A percentile compares a stretch with the other conserved stretches of the same genome.
These are phyloP conservation scores for Drosophila teissieri DNA, from an alignment of 1,140 invertebrate species.

Conservation along the genomic window DNA sequence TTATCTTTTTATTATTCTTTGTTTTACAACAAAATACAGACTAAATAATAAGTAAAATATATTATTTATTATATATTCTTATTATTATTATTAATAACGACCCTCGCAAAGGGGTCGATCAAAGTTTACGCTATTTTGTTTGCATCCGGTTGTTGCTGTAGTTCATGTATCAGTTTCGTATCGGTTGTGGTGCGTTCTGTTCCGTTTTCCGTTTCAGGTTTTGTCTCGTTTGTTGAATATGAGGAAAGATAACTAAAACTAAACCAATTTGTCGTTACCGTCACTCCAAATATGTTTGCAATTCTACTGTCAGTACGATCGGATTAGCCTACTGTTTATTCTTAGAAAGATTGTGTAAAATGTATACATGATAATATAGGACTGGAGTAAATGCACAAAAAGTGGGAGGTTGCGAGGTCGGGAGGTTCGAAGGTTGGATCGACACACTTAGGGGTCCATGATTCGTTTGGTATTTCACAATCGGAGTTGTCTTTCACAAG, in stretches of 20 bases:
- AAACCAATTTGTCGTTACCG: constrained; percentile 15
- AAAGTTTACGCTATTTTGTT: constrained; percentile 73
- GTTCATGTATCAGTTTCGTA: constrained; percentile 11
- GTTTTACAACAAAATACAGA: constrained; percentile 83
- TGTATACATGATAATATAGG: constrained; percentile 22
- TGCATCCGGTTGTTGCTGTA: constrained; percentile 44
- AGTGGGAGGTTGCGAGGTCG: not conserved
- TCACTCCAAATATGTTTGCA: constrained; percentile 16
- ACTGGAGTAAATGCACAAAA: constrained; percentile 33
- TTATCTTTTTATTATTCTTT: constrained; percentile 78
- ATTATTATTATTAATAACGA: constrained; percentile 80
- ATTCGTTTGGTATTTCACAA: constrained; percentile 6
- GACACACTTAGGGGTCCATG: constrained; percentile 9
- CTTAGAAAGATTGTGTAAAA: constrained; percentile 32
- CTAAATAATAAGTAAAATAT: constrained; percentile 83
- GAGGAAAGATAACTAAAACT: constrained; percentile 14
- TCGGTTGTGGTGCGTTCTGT: constrained; percentile 47
- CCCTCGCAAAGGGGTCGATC: constrained; percentile 66
- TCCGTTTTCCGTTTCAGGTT: constrained; percentile 24
- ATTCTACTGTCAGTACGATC: constrained; percentile 26
- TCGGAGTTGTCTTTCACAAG: not conserved
- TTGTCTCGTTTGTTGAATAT: constrained; percentile 16
- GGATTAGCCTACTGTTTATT: constrained; percentile 22
- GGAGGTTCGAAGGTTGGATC: not conserved
- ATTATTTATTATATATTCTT: constrained; percentile 81